A percentile compares a stretch with the other conserved stretches of the same genome.
These are phyloP conservation scores for Liparis tanakae DNA, from an alignment of 2,797 vertebrate genomes.

Conservation along the genomic window DNA sequence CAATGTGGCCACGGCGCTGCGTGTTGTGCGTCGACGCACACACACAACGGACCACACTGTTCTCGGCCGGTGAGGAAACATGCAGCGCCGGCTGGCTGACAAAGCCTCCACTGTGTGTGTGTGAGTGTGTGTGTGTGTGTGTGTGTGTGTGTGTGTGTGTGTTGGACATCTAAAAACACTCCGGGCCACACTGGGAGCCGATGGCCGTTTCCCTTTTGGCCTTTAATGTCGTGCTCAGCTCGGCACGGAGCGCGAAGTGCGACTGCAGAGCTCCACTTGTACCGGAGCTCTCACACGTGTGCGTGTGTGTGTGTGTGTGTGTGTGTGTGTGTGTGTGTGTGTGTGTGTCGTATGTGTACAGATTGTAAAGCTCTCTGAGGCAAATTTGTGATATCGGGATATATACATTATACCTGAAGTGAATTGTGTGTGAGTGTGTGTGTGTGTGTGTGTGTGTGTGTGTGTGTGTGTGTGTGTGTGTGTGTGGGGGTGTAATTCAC, in stretches of 20 bases:
- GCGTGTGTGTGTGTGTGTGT: too few species aligned
- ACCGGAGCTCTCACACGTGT: too few species aligned
- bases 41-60: conserved; percentile 68
- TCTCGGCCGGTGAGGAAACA: conserved; percentile 68
- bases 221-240: conserved; percentile 46
- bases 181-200: conserved; percentile 36
- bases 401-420: too few species aligned
- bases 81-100: conserved; percentile 60
- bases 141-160: conserved; percentile 1
- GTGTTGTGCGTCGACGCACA: conserved; percentile 54
- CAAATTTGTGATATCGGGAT: too few species aligned
- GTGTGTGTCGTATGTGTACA: too few species aligned
- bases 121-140: conserved; percentile 20
- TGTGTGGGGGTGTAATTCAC: neutral
- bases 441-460: too few species aligned
- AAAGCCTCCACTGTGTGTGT: conserved; percentile 70
- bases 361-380: too few species aligned
- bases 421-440: too few species aligned
- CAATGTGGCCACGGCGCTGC: conserved; percentile 52
- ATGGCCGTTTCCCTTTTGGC: conserved; percentile 28
- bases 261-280: conserved; percentile 12
- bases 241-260: conserved; percentile 32
- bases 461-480: too few species aligned
- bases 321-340: too few species aligned
- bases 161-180: conserved; percentile 48